These are phyloP conservation scores for Euplexia lucipara DNA, from an alignment of 2,888 invertebrate genomes.

Conservation along the genomic window DNA sequence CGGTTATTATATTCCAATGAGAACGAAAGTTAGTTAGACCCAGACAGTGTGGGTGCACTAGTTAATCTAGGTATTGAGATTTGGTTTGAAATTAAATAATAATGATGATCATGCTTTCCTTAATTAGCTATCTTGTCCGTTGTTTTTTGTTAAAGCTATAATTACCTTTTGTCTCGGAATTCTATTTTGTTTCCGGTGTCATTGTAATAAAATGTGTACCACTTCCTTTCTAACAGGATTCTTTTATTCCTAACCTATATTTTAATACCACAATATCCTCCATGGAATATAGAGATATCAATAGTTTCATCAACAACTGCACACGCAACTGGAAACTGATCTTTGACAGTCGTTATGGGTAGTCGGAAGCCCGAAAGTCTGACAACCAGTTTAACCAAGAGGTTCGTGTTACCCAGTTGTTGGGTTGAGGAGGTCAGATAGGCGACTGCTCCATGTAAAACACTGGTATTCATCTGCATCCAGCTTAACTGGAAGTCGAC, in stretches of 20 bases:
- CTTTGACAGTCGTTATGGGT: too few relatives aligned
- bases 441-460: too few relatives aligned
- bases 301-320: neutral
- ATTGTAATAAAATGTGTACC: conserved; percentile 9
- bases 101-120: conserved; percentile 23
- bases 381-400: too few relatives aligned
- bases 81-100: conserved; percentile 33
- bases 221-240: conserved; percentile 16
- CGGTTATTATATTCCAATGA: conserved; percentile 35
- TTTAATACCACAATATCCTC: neutral
- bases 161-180: conserved; percentile 21
- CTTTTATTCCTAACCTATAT: conserved; percentile 2
- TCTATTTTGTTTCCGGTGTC: conserved; percentile 5
- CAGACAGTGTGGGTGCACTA: conserved; percentile 46
- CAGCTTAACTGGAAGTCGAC: too few relatives aligned
- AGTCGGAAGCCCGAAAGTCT: too few relatives aligned
- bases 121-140: conserved; percentile 24
- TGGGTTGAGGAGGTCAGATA: too few relatives aligned
- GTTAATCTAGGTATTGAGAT: conserved; percentile 25
- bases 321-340: neutral
- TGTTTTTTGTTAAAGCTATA: conserved; percentile 18
- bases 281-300: neutral
- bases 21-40: conserved; percentile 48
- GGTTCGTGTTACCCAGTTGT: too few relatives aligned
- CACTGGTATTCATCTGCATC: too few relatives aligned